phyloP scores from a whole-genome alignment of 64 coral and sea anemone species.

The Porites lutea region DNA sequence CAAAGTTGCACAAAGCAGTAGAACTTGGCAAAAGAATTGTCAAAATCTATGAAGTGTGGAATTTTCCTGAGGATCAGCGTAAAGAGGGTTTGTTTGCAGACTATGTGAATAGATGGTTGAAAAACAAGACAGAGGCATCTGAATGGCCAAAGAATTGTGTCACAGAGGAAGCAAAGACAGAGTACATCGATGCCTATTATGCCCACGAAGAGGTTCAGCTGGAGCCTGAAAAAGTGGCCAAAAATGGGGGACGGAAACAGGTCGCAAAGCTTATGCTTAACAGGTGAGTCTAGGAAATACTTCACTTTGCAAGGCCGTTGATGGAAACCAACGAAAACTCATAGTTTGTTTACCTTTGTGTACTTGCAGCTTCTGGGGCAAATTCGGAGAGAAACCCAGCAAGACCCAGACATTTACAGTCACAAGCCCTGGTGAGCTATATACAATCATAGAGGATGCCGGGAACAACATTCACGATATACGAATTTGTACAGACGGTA shows the following conservation, averaged over 20 bases:
- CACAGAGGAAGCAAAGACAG: not conserved
- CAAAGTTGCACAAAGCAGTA: not conserved
- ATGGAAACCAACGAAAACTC: too few relatives aligned
- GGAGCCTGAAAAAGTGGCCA: not conserved
- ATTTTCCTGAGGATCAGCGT: not conserved
- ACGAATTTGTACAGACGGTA: not conserved
- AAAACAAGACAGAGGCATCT: not conserved
- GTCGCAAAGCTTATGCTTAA: slow-evolving; percentile 30
- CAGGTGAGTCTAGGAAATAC: not conserved
- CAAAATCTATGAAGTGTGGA: slow-evolving; percentile 26
- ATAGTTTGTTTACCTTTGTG: too few relatives aligned
- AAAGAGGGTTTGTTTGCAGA: not conserved
- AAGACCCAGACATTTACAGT: not conserved
- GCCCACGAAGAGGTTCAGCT: not conserved
- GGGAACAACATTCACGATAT: not conserved
- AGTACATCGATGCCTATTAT: not conserved
- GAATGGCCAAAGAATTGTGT: not conserved
- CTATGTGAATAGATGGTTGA: not conserved
- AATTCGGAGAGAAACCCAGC: not conserved
- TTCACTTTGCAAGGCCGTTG: too few relatives aligned
- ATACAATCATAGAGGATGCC: not conserved
- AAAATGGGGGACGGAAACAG: slow-evolving; percentile 5
- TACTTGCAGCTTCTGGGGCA: too few relatives aligned
- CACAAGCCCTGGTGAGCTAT: not conserved
- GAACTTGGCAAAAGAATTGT: not conserved